Conservation (phyloP, 1,140 invertebrate species). For the Temnothorax longispinosus region DNA sequence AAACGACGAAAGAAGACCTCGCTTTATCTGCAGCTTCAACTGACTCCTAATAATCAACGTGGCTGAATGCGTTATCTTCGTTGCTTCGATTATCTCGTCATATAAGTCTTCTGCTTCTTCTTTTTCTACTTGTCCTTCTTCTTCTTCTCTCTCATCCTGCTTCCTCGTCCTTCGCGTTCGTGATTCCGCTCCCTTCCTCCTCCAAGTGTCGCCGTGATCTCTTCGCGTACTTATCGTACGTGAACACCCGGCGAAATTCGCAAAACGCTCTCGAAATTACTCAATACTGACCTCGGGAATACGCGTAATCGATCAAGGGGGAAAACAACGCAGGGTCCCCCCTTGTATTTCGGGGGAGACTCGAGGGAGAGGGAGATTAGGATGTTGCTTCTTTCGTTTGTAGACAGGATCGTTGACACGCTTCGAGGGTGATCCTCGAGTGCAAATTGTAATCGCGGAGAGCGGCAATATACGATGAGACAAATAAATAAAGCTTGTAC, state of each 20-base stretch:
- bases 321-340: neutral
- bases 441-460: slow-evolving; percentile 25
- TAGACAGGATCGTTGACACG: neutral
- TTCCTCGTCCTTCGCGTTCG: slow-evolving; percentile 11
- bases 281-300: slow-evolving; percentile 20
- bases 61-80: slow-evolving; percentile 57
- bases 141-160: neutral
- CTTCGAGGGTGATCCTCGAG: neutral
- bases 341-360: neutral
- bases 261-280: slow-evolving; percentile 1
- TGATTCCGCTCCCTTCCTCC: slow-evolving; percentile 7
- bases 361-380: slow-evolving; percentile 36
- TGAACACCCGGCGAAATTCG: neutral
- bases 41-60: neutral
- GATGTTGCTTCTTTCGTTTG: slow-evolving; percentile 15
- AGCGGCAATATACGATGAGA: slow-evolving; percentile 15
- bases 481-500: slow-evolving; percentile 35
- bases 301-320: neutral
- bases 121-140: neutral
- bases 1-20: slow-evolving; percentile 63
- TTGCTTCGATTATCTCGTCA: slow-evolving; percentile 50
- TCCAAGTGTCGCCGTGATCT: slow-evolving; percentile 4
- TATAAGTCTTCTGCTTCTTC: slow-evolving; percentile 39
- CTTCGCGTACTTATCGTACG: neutral
- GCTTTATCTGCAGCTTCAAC: slow-evolving; percentile 57